A percentile compares a stretch with the other conserved stretches of the same genome.
These are phyloP conservation scores for Potamilus streckersoni DNA, from an alignment of 1,140 invertebrate species.

Conservation along the genomic window DNA sequence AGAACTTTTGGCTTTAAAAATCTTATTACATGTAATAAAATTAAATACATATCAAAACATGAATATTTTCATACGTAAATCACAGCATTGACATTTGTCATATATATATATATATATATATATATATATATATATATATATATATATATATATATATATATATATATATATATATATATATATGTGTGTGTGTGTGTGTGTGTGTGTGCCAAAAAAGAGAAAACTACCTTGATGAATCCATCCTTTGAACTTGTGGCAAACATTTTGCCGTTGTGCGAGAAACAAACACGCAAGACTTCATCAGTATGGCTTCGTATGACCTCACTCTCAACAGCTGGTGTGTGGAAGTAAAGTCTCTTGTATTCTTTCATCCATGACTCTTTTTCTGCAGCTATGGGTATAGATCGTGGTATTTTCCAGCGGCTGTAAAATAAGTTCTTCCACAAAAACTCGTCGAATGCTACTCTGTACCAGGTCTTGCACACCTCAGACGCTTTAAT, in stretches of 20 bases:
- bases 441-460: slow-evolving; percentile 67
- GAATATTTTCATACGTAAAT: no score
- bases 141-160: no score
- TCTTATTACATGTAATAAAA: no score
- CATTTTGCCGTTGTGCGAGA: slow-evolving; percentile 88
- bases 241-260: slow-evolving; percentile 90
- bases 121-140: no score
- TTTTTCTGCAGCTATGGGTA: slow-evolving; percentile 77
- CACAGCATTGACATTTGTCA: no score
- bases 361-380: slow-evolving; percentile 82
- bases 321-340: slow-evolving; percentile 82
- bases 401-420: slow-evolving; percentile 74
- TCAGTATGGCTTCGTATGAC: slow-evolving; percentile 75
- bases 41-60: no score
- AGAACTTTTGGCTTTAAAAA: no score
- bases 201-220: no score
- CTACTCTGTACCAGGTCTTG: slow-evolving; percentile 59
- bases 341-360: slow-evolving; percentile 80
- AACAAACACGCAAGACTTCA: slow-evolving; percentile 85
- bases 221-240: slow-evolving; percentile 74
- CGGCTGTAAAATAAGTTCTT: slow-evolving; percentile 60
- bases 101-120: no score
- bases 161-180: no score
- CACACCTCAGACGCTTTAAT: slow-evolving; percentile 33
- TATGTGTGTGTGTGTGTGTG: no score